A percentile compares a stretch with the other conserved stretches of the same genome.
Evolutionary conservation across 2,888 invertebrate species (phyloP).

Genomic region (Dione vanillae): DNA sequence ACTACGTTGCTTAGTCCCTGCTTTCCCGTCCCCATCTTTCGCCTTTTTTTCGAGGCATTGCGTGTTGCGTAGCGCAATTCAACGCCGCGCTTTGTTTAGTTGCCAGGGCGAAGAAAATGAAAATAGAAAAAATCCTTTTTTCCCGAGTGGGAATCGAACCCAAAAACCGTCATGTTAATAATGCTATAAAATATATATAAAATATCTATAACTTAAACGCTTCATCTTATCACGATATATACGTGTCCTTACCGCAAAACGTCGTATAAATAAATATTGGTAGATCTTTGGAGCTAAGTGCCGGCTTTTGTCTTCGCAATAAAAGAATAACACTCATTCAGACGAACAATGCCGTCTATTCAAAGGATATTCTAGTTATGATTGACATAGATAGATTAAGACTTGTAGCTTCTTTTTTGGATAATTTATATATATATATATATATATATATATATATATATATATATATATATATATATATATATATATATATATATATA

Average conservation of each 20-base stretch:
- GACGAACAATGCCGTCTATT: constrained; percentile 66
- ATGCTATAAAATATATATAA: background rate
- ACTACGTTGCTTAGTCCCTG: too few species aligned
- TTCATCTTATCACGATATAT: constrained; percentile 11
- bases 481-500: too few species aligned
- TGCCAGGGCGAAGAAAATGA: too few species aligned
- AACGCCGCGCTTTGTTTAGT: too few species aligned
- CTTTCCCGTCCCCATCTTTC: too few species aligned
- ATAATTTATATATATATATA: background rate
- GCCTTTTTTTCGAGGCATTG: too few species aligned
- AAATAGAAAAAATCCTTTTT: too few species aligned
- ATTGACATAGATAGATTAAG: constrained; percentile 24
- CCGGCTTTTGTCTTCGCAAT: constrained; percentile 78
- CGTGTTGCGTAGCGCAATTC: too few species aligned
- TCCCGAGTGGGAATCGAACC: too few species aligned
- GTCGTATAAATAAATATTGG: constrained; percentile 78
- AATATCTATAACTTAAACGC: background rate
- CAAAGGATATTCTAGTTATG: constrained; percentile 39
- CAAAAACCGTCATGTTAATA: too few species aligned
- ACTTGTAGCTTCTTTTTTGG: constrained; percentile 25
- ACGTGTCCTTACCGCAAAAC: constrained; percentile 28
- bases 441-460: too few species aligned
- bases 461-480: too few species aligned
- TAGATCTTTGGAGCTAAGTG: constrained; percentile 76
- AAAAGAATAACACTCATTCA: constrained; percentile 83